phyloP scores from a whole-genome alignment of 2,888 invertebrate genomes.

The Caradrina clavipalpis region DNA sequence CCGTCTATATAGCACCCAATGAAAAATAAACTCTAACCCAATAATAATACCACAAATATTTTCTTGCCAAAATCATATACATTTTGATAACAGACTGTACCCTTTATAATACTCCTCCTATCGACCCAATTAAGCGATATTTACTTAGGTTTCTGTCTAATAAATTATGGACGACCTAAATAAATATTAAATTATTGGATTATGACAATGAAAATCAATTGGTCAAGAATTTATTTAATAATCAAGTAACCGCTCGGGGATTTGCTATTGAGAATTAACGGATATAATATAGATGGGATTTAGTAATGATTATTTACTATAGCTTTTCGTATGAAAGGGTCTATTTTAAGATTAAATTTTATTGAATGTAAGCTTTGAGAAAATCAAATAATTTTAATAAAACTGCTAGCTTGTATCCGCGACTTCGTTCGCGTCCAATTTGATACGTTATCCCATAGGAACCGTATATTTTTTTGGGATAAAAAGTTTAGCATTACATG shows the following conservation, averaged over 20 bases:
- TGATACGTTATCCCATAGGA: too few species aligned
- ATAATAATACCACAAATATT: constrained; percentile 14
- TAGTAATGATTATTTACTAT: not conserved
- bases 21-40: not conserved
- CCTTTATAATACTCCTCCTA: constrained; percentile 38
- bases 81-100: constrained; percentile 20
- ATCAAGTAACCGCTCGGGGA: constrained; percentile 9
- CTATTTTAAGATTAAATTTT: too few species aligned
- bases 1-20: not conserved
- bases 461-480: too few species aligned
- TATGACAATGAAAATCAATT: constrained; percentile 48
- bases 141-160: constrained; percentile 50
- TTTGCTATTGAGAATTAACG: not conserved
- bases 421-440: too few species aligned
- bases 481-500: too few species aligned
- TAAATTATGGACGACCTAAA: constrained; percentile 56
- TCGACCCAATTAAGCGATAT: constrained; percentile 53
- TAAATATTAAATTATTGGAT: constrained; percentile 57
- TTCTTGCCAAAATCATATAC: constrained; percentile 19
- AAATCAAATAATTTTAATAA: too few species aligned
- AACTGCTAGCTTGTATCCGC: too few species aligned
- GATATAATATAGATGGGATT: not conserved
- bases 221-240: constrained; percentile 37
- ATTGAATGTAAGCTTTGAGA: too few species aligned
- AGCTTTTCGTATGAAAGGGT: too few species aligned